Base-by-base conservation (phyloP, 1,140 invertebrate species). In the Aphelenchoides besseyi region DNA sequence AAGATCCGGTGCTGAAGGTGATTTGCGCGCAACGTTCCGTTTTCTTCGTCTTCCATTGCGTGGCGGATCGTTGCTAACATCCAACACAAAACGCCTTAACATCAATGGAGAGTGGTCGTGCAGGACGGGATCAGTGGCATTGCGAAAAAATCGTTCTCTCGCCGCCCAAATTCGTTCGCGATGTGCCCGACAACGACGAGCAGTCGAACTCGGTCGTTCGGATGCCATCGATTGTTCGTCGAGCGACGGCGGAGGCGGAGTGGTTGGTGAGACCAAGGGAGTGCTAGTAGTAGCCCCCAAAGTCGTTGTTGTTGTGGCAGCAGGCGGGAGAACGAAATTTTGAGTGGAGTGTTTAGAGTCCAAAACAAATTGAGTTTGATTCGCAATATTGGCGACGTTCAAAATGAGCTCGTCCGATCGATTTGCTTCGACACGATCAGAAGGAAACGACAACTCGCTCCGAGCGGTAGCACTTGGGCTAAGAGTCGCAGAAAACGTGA, bases 61-160 rank as follows among this genome's bases (percentile, higher is more conserved):
- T 2, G n/a, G 62, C 64, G 74, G 67, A 26, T 70, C 69, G 41
- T 70, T 70, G 26, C 18, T 32, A 3, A 72, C 28, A 28, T 72
- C 71, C 30, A 75, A 26, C 1, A 72, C 71, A 48, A 72, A 72
- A 1, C 71, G 71, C 1, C 73, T 73, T n/a, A 72, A 63, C 71
- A 72, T 72, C 48, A 72, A 35, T 8, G 71, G 71, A 28, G 72
- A 75, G 3, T 32, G 1, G 16, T 29, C 2, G 71, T 66, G n/a
- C 36, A 72, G n/a, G 16, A 72, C 72, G 48, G 71, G 28, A 59
- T 61, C 71, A 37, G 32, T 30, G 72, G 71, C 61, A 62, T 29
- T 3, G 32, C 36, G 61, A 53, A 69, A 69, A 29, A 69, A 69
- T 68, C n/a, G 18, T 26, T 16, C 32, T 26, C 67, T 29, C n/a